Percentiles rank a stretch among this genome's conserved stretches.
Conservation (phyloP, 1,140 invertebrate species). For the Hylyphantes graminicola region DNA sequence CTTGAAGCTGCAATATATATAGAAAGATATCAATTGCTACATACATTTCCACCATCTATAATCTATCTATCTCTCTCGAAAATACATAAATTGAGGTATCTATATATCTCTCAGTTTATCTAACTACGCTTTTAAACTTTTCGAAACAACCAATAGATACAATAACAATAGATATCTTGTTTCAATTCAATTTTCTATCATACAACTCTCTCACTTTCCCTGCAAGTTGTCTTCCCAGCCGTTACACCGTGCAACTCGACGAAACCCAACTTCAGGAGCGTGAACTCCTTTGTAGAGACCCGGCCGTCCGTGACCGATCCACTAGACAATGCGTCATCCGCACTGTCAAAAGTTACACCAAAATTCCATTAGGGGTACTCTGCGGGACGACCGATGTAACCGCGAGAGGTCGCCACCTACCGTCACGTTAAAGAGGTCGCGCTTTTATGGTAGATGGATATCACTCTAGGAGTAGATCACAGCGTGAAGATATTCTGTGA, state of each 20-base stretch:
- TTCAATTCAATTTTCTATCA: background rate
- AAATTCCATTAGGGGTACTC: conserved; percentile 54
- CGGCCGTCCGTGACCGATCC: conserved; percentile 49
- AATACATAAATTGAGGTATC: too few relatives aligned
- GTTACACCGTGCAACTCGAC: background rate
- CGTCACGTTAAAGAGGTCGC: background rate
- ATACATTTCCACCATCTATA: too few relatives aligned
- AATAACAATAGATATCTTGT: too few relatives aligned
- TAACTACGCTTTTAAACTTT: too few relatives aligned
- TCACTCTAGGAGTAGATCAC: conserved; percentile 20
- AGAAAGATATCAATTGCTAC: too few relatives aligned
- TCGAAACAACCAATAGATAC: too few relatives aligned
- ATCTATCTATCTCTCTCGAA: too few relatives aligned
- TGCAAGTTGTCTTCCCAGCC: conserved; percentile 17
- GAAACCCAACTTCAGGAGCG: background rate
- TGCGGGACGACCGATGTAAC: conserved; percentile 43
- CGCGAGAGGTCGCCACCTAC: conserved; percentile 56
- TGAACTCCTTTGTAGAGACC: conserved; percentile 48
- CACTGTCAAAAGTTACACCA: conserved; percentile 58
- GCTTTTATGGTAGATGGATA: conserved; percentile 14
- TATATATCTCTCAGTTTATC: too few relatives aligned
- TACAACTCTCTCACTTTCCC: background rate
- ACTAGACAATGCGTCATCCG: conserved; percentile 59
- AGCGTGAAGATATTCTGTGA: background rate
- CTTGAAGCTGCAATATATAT: too few relatives aligned